Evolutionary conservation across 2,888 invertebrate species (phyloP), one percentile per base, ranked within the genome.

Genomic region (Pinctada fucata): DNA sequence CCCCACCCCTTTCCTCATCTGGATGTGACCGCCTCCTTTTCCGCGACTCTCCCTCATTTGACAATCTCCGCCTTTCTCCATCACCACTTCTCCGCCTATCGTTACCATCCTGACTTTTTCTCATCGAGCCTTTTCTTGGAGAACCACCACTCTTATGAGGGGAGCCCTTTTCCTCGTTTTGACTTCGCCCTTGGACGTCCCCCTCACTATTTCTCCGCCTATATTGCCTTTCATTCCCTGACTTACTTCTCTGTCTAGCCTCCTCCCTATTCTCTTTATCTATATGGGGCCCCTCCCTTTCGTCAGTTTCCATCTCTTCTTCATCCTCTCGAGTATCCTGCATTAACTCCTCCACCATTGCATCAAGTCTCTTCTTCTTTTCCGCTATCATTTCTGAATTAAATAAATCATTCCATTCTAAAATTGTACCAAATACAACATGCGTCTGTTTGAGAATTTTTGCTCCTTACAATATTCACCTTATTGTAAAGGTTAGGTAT

Each of bases 301-400:
- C 81, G 63, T 82, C 85, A n/a, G 85, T 85, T 45, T 85, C 85
- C 13, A 80, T 82, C 64, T 82, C 83, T 78, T 85, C 84, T 69
- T 83, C 78, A n/a, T 81, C 73, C 3, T 81, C 81, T 64, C 78
- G 79, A 48, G 85, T 85, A 16, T 85, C 84, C 31, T 81, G 83
- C 89, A 89, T 88, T 72, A 89, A 79, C 64, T 87, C 87, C 58
- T 85, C 85, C 31, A 90, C 88, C 64, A 89, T 89, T 31, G 85
- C 83, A 69, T 90, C 89, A 70, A 90, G 79, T 81, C 87, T 85
- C 75, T 84, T 85, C 31, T 84, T 78, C 64, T 88, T 83, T 16
- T 87, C 84, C 45, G 82, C 83, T 8, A 90, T 86, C 87, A 89
- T 87, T 68, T 85, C 90, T 90, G 16, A 4, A 16, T 45, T 13